Evolutionary conservation across 2,113 vertebrate species (phyloP), one percentile per base, ranked within the genome.

Genomic region (Coryphaenoides rupestris): DNA sequence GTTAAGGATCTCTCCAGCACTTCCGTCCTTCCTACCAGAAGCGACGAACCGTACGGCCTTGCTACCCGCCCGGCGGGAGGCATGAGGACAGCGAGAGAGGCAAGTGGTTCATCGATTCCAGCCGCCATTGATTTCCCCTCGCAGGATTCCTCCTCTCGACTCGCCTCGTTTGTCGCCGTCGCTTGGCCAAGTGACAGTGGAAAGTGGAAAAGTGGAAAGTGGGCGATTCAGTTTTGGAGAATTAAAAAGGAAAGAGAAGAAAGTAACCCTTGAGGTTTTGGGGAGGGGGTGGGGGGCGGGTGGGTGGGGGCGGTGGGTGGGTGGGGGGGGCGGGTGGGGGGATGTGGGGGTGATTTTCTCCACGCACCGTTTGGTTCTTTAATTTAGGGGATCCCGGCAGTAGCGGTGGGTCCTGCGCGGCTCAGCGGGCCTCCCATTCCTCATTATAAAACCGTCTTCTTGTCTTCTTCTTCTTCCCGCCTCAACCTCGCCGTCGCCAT

Each of bases 311-410:
- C n/a, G n/a, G n/a, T n/a, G 47, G 14, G 47, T 49, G 47, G 47
- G 47, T 14, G 0, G 47, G 47, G 14, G 47, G 47, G 14, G 47
- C 15, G 47, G 47, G n/a, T 7, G 33, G 33, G 9, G 33, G 10
- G 7, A 2, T 70, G 81, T 78, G 78, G 65, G 59, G 62, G 84
- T 78, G 85, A 88, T 88, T 81, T 86, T 75, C 79, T 85, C 71
- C 88, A 91, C 70, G 88, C 89, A 87, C 87, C 78, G 84, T 91
- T 91, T 89, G 78, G 79, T 88, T 84, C 89, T 90, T 89, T 92
- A 91, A 92, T 92, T 91, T 90, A 89, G 82, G 84, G 33, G 77
- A 87, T 89, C 76, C 87, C 83, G 82, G 88, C 85, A 86, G 81
- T 79, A 88, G 76, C 81, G 88, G 82, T 73, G 72, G 70, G 46